A percentile compares a stretch with the other conserved stretches of the same genome.
Evolutionary conservation across 2,797 vertebrate genomes (phyloP).

Genomic region (Amblyopsis hoosieri): DNA sequence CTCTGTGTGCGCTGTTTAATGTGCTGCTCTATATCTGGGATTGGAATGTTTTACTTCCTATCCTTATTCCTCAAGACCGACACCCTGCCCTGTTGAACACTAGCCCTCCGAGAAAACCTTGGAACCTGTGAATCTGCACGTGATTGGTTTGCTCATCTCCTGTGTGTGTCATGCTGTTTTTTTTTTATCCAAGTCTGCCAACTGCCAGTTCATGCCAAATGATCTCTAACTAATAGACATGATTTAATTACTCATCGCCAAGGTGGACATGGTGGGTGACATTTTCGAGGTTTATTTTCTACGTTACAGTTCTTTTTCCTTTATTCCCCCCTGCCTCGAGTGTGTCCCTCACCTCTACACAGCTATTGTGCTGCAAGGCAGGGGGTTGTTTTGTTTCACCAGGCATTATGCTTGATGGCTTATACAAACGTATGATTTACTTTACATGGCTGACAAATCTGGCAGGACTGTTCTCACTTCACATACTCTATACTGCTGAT

Average conservation of each 20-base stretch:
- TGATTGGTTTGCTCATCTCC: constrained; percentile 20
- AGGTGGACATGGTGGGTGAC: constrained; percentile 14
- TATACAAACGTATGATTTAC: background rate
- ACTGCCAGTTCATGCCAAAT: constrained; percentile 37
- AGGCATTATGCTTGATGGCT: background rate
- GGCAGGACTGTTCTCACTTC: background rate
- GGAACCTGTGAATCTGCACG: background rate
- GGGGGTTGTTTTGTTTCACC: constrained; percentile 1
- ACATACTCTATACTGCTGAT: background rate
- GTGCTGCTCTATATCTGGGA: background rate
- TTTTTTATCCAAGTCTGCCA: constrained; percentile 16
- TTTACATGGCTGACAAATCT: background rate
- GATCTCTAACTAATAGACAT: constrained; percentile 37
- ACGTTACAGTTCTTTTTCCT: background rate
- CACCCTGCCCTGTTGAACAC: constrained; percentile 30
- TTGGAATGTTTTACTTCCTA: background rate
- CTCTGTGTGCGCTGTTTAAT: no score
- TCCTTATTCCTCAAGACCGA: constrained; percentile 33
- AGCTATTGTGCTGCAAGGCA: constrained; percentile 4
- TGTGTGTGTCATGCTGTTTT: constrained; percentile 31
- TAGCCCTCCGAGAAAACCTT: constrained; percentile 27
- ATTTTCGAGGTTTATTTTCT: constrained; percentile 15
- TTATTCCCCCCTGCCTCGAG: background rate
- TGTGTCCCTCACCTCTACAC: background rate
- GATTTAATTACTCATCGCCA: constrained; percentile 29